These are phyloP conservation scores for Aix galericulata DNA, from an alignment of 2,113 vertebrate genomes.

Conservation along the genomic window DNA sequence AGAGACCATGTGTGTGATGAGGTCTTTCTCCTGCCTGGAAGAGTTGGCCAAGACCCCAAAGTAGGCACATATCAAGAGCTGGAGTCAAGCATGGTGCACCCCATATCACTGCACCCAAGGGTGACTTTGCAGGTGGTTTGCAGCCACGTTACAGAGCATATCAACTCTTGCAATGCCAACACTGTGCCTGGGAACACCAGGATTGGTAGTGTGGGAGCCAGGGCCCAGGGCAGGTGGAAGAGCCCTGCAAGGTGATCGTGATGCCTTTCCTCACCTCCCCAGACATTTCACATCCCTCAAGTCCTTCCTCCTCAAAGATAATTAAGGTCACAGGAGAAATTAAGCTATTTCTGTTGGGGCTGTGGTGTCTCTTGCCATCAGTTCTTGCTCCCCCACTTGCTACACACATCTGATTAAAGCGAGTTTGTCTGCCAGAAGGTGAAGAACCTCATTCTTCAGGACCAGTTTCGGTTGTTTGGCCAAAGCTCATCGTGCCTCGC, in stretches of 20 bases:
- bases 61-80: background rate
- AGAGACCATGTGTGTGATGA: background rate
- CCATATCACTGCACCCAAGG: background rate
- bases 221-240: background rate
- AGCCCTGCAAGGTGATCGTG: background rate
- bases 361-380: background rate
- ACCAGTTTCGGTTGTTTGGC: background rate
- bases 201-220: background rate
- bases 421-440: background rate
- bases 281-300: background rate
- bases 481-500: background rate
- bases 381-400: background rate
- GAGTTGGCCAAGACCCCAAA: background rate
- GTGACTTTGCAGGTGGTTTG: background rate
- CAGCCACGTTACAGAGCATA: background rate
- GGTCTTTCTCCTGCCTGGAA: background rate
- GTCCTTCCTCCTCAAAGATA: slow-evolving; percentile 1
- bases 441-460: background rate
- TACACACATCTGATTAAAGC: background rate
- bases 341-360: slow-evolving; percentile 18
- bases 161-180: background rate
- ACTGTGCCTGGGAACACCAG: background rate
- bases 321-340: slow-evolving; percentile 48
- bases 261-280: background rate
- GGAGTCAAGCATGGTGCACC: background rate